Evolutionary conservation across 2,888 invertebrate genomes (phyloP).

Genomic region (Laothoe populi): DNA sequence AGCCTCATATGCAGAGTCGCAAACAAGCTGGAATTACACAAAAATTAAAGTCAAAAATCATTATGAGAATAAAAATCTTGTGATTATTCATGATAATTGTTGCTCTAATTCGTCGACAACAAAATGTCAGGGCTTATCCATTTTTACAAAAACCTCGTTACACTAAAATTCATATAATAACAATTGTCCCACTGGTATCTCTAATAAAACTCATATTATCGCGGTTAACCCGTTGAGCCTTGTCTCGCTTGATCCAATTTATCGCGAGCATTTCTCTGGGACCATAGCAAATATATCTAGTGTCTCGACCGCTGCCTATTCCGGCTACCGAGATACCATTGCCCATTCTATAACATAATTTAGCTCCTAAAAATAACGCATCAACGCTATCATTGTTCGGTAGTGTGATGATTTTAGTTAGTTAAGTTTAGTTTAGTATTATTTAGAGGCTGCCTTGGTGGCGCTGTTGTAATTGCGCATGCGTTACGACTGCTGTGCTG

Average conservation of each 20-base stretch:
- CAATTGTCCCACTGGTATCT: conserved; percentile 23
- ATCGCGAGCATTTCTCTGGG: conserved; percentile 41
- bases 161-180: conserved; percentile 3
- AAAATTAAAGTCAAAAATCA: too few relatives aligned
- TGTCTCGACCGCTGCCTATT: not conserved
- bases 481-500: too few relatives aligned
- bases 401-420: not conserved
- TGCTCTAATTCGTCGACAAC: too few relatives aligned
- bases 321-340: not conserved
- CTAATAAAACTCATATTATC: conserved; percentile 35
- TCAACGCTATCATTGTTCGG: not conserved
- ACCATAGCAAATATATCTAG: conserved; percentile 37
- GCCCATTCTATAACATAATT: conserved; percentile 13
- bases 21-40: too few relatives aligned
- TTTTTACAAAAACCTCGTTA: conserved; percentile 2
- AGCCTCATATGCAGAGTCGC: too few relatives aligned
- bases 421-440: too few relatives aligned
- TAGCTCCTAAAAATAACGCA: not conserved
- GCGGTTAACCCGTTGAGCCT: conserved; percentile 33
- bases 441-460: too few relatives aligned
- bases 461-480: too few relatives aligned
- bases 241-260: conserved; percentile 40
- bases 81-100: too few relatives aligned
- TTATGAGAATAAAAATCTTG: too few relatives aligned
- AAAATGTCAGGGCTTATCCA: too few relatives aligned